Base-by-base conservation (phyloP, 2,113 vertebrate species). In the Maccullochella peelii region DNA sequence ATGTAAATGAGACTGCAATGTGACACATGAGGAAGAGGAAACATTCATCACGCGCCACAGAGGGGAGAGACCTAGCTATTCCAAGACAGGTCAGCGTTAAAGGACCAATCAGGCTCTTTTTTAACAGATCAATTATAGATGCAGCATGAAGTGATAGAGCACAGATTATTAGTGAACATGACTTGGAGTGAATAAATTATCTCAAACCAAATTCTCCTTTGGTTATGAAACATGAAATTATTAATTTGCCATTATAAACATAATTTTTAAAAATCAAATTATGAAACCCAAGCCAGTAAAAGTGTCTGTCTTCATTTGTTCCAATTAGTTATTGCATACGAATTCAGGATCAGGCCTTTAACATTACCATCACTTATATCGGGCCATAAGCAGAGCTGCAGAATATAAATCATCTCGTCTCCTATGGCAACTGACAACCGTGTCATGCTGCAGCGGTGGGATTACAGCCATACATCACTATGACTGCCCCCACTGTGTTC, bases 401-500 rank as follows among this genome's bases (percentile, higher is more conserved):
- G 84, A 86, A 82, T 79, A 94, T 95, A 91, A 89, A 95, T 95
- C 93, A 93, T 90, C 74, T 80, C 63, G 65, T 94, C 87, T 95
- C 88, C 90, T 87, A 80, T 94, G 86, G 92, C 92, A 94, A 94
- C 91, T 90, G 89, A 94, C 89, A 92, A 72, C 65, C 62, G 50
- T 76, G 86, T 89, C 62, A 84, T 33, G 76, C 67, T 75, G 88
- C 88, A 80, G 85, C 65, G 47, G 71, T 63, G 76, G 88, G 88
- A 91, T 90, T 90, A 77, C 47, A 74, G 78, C 89, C 82, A 92
- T 95, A 88, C 84, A 93, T 94, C 93, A 93, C 74, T 77, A 70
- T 90, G 90, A 92, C 83, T 89, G 77, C 75, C 77, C 82, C 83
- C 82, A 72, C 72, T 67, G 81, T 82, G 86, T 90, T 92, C 55